Evolutionary conservation across 2,888 invertebrate genomes (phyloP).

Genomic region (Acleris laterana): DNA sequence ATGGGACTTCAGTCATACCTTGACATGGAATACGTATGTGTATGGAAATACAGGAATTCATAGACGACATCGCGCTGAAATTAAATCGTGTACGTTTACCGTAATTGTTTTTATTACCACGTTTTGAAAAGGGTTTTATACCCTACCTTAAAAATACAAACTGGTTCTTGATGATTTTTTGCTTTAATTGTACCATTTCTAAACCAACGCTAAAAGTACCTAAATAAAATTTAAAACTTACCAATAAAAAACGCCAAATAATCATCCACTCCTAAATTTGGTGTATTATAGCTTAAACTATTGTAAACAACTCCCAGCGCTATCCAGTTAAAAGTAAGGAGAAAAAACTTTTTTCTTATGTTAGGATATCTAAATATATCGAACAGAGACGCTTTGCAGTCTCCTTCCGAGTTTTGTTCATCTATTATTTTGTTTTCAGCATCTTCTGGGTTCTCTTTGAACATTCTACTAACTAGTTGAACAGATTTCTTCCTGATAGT

Average conservation of each 20-base stretch:
- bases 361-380: slow-evolving; percentile 87
- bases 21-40: no score
- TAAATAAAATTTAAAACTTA: slow-evolving; percentile 53
- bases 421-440: slow-evolving; percentile 69
- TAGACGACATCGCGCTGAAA: no score
- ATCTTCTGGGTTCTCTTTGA: slow-evolving; percentile 54
- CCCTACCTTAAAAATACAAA: no score
- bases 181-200: no score
- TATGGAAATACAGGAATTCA: no score
- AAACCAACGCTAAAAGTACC: no score
- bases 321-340: slow-evolving; percentile 87
- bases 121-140: no score
- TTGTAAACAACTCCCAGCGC: slow-evolving; percentile 88
- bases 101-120: no score
- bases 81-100: no score
- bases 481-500: slow-evolving; percentile 69
- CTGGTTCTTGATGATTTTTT: no score
- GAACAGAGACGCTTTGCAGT: slow-evolving; percentile 84
- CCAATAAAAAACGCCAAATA: slow-evolving; percentile 88
- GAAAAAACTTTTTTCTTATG: slow-evolving; percentile 86
- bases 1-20: no score
- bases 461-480: slow-evolving; percentile 66
- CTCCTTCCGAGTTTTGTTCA: slow-evolving; percentile 74
- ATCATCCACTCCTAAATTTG: slow-evolving; percentile 87
- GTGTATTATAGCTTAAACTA: slow-evolving; percentile 87